A percentile compares a stretch with the other conserved stretches of the same genome.
Conservation (phyloP, 2,888 invertebrate genomes). For the Dasysyrphus albostriatus region DNA sequence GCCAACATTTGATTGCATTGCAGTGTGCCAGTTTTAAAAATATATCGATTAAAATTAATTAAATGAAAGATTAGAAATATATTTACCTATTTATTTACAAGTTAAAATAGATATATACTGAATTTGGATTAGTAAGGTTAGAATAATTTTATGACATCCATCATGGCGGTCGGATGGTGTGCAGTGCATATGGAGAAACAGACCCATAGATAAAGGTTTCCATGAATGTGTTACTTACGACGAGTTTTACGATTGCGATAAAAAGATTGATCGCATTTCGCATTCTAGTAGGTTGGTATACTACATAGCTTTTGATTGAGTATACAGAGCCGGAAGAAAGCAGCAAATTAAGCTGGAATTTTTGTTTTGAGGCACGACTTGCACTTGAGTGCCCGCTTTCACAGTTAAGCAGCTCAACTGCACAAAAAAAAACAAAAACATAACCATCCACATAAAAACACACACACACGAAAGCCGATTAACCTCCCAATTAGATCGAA, state of each 20-base stretch:
- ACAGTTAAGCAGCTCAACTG: constrained; percentile 45
- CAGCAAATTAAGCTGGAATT: constrained; percentile 34
- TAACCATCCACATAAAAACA: background rate
- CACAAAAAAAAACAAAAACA: background rate
- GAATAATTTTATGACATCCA: constrained; percentile 60
- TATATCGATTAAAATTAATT: constrained; percentile 55
- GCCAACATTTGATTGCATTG: constrained; percentile 8
- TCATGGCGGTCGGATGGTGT: constrained; percentile 7
- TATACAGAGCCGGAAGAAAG: constrained; percentile 45
- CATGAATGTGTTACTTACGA: constrained; percentile 45
- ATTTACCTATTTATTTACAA: constrained; percentile 45
- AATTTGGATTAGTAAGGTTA: constrained; percentile 34
- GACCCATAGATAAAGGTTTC: constrained; percentile 55
- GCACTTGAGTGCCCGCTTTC: constrained; percentile 49
- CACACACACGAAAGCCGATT: constrained; percentile 50
- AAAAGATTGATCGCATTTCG: constrained; percentile 69
- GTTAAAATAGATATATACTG: background rate
- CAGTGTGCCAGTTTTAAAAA: constrained; percentile 17
- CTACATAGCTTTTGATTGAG: constrained; percentile 20
- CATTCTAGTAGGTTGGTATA: background rate
- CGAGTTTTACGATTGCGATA: constrained; percentile 31
- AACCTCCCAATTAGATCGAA: constrained; percentile 69
- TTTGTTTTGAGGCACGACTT: constrained; percentile 39
- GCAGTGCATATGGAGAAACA: constrained; percentile 1
- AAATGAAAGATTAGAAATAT: constrained; percentile 40